Base-by-base conservation (phyloP, 2,888 invertebrate genomes). In the Falcaria lacertinaria region DNA sequence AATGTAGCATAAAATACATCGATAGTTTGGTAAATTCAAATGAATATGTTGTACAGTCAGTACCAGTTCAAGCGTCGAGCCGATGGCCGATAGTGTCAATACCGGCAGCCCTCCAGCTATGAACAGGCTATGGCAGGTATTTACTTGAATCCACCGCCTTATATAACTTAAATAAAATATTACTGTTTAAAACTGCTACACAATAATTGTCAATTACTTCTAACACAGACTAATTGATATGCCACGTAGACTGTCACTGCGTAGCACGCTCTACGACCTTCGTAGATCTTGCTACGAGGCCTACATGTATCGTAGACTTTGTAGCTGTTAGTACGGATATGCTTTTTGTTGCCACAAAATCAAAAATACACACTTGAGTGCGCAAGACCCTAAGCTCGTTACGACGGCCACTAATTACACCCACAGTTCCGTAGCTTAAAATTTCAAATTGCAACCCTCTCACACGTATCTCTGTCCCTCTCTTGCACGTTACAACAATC, bases 351-450 rank as follows among this genome's bases (percentile, higher is more conserved):
- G 33, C 40, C 37, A 47, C 44, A 64, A 75, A 75, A 72, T 74
- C 66, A 69, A 74, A 74, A 75, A 74, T 74, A 78, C 68, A 74
- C 79, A 76, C 73, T 73, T 73, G 70, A 69, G 63, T 74, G 60
- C 59, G 67, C 69, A 69, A 76, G 74, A 70, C 73, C 76, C 74
- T 77, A 75, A 81, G 72, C 78, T 77, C 78, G 79, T 80, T 79
- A 79, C 70, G 66, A 65, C 66, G 63, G 70, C 82, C 84, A 80
- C 82, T 85, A 85, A 84, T 83, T 83, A 81, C 78, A 77, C 63
- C 71, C 74, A 73, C 76, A 81, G 79, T 80, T 77, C 72, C 69
- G 71, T 60, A 73, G 81, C 80, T 82, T 80, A 78, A 83, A 81
- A 78, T 82, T 76, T 75, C 60, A 74, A 79, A 80, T 74, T 68